phyloP scores from a whole-genome alignment of 2,888 invertebrate genomes.

The Torymus texanus region DNA sequence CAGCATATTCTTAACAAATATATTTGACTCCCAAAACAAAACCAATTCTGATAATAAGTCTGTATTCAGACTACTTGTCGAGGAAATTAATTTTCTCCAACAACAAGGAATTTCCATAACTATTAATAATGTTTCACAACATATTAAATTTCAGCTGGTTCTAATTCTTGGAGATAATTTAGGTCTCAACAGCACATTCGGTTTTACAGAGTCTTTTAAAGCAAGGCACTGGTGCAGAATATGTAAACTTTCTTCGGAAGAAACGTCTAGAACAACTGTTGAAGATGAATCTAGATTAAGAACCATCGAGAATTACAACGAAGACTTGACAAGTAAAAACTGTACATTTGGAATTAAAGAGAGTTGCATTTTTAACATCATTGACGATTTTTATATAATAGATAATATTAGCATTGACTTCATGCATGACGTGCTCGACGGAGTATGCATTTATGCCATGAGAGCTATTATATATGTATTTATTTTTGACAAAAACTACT shows the following conservation, averaged over 20 bases:
- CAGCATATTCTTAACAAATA: too few species aligned
- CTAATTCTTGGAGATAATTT: too few species aligned
- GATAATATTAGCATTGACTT: conserved; percentile 42
- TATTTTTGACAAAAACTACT: too few species aligned
- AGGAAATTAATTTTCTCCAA: too few species aligned
- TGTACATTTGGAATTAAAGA: conserved; percentile 39
- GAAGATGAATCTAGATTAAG: conserved; percentile 30
- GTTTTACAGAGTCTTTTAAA: conserved; percentile 22
- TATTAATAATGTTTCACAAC: too few species aligned
- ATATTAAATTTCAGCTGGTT: conserved; percentile 28
- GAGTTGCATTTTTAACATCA: conserved; percentile 41
- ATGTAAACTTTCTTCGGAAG: conserved; percentile 5
- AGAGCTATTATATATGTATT: conserved; percentile 33
- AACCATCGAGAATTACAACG: conserved; percentile 18
- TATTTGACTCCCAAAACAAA: too few species aligned
- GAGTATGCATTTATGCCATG: conserved; percentile 41
- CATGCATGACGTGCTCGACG: conserved; percentile 52
- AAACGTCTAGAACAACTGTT: neutral
- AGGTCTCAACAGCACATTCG: conserved; percentile 20
- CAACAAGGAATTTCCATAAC: too few species aligned
- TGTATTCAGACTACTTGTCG: too few species aligned
- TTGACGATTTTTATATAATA: conserved; percentile 40
- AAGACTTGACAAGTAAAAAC: conserved; percentile 18
- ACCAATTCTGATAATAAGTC: too few species aligned
- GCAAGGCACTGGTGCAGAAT: conserved; percentile 32